Evolutionary conservation across 2,888 invertebrate species (phyloP), one percentile per base, ranked within the genome.

Genomic region (Apotomis turbidana): DNA sequence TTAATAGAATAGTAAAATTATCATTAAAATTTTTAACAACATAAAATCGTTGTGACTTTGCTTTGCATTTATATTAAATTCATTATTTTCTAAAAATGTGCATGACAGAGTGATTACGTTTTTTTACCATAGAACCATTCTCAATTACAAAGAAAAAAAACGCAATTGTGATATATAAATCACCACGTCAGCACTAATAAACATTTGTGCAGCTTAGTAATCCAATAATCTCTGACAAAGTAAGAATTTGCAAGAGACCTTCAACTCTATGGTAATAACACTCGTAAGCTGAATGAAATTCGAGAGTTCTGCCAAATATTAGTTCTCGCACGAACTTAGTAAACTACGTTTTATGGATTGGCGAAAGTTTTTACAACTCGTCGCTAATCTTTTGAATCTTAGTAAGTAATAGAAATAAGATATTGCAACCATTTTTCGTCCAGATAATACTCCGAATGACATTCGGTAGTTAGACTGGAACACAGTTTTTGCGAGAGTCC

Each of bases 401-500:
- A 27, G 15, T 55, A 64, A 55, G 15, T 55, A 64, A 55, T 55
- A 64, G 41, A 44, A 15, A 38, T 36, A 52, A 38, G 9, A 64
- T 64, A 52, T 38, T 15, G 41, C 54, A 64, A 41, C 38, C 51
- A 63, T 64, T 64, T 27, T 27, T 46, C 12, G 67, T 36, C 38
- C 13, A 44, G 36, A 52, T 68, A 57, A 68, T 55, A 62, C 46
- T 5, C 52, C 51, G 15, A 68, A 13, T 62, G 49, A 9, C 58
- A 59, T 63, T 63, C 5, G 15, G 52, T 58, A 62, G 52, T 62
- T 68, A 63, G 58, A 44, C 44, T 68, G 27, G 0, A 27, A 27
- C 27, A 27, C 44, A 63, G 60, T 62, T 68, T 71, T 68, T 58
- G 51, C 57, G 57, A 38, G 27, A 67, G 63, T 54, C 59, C 57